A percentile compares a stretch with the other conserved stretches of the same genome.
These are phyloP conservation scores for Andrena minutula DNA, from an alignment of 2,888 invertebrate species.

Conservation along the genomic window DNA sequence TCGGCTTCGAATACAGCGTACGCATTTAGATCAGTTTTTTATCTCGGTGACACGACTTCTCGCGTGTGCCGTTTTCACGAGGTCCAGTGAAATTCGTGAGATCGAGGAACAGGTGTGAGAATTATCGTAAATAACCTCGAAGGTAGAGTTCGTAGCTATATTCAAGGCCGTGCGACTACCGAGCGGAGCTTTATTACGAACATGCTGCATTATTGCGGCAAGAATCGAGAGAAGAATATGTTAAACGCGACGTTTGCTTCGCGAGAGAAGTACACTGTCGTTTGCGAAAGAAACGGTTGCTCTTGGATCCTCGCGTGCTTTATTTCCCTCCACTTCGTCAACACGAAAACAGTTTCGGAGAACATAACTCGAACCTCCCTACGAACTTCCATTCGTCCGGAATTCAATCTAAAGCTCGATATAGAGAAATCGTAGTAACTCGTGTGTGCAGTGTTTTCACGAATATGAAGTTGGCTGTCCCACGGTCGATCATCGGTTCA, in stretches of 20 bases:
- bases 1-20: background rate
- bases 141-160: slow-evolving; percentile 52
- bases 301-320: background rate
- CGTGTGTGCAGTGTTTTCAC: slow-evolving; percentile 26
- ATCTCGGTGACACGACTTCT: background rate
- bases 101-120: slow-evolving; percentile 28
- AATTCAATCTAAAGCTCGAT: background rate
- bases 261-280: slow-evolving; percentile 20
- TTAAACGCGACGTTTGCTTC: slow-evolving; percentile 49
- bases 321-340: background rate
- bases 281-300: slow-evolving; percentile 19
- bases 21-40: background rate
- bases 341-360: background rate
- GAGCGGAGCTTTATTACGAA: slow-evolving; percentile 65
- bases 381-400: background rate
- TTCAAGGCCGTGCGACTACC: slow-evolving; percentile 64
- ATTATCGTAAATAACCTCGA: slow-evolving; percentile 35
- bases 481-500: slow-evolving; percentile 55
- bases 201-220: slow-evolving; percentile 60
- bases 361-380: background rate
- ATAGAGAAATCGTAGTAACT: slow-evolving; percentile 3
- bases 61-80: background rate
- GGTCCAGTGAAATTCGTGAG: background rate
- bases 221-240: slow-evolving; percentile 55
- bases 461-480: slow-evolving; percentile 60